Percentiles rank a stretch among this genome's conserved stretches.
These are phyloP conservation scores for Hyperoodon ampullatus DNA, from an alignment of 2,113 vertebrate genomes.

Conservation along the genomic window DNA sequence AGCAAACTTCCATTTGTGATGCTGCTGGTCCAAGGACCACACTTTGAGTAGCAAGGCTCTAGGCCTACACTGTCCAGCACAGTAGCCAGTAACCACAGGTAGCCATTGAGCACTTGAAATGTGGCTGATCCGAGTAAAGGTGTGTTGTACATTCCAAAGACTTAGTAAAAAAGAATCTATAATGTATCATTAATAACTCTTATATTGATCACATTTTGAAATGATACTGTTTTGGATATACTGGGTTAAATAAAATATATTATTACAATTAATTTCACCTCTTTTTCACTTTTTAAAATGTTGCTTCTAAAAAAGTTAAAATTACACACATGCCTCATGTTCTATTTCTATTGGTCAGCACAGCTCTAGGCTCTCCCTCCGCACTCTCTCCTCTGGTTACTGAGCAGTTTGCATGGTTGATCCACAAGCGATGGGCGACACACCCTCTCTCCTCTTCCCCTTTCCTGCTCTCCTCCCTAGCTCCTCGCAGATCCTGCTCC, in stretches of 20 bases:
- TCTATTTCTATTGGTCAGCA: background rate
- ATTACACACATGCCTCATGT: background rate
- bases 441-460: background rate
- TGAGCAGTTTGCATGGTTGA: background rate
- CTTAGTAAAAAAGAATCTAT: background rate
- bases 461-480: background rate
- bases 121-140: background rate
- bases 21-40: background rate
- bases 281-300: constrained; percentile 9
- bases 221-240: background rate
- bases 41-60: background rate
- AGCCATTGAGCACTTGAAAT: background rate
- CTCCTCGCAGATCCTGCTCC: background rate
- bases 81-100: background rate
- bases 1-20: background rate
- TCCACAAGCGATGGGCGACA: background rate
- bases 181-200: background rate
- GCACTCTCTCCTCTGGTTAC: background rate
- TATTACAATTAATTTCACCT: constrained; percentile 24
- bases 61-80: background rate
- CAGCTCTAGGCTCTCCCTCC: background rate
- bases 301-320: constrained; percentile 39
- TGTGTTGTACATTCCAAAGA: background rate
- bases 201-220: background rate
- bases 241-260: background rate